These are phyloP conservation scores for Apamea sordens DNA, from an alignment of 2,888 invertebrate genomes.

Conservation along the genomic window DNA sequence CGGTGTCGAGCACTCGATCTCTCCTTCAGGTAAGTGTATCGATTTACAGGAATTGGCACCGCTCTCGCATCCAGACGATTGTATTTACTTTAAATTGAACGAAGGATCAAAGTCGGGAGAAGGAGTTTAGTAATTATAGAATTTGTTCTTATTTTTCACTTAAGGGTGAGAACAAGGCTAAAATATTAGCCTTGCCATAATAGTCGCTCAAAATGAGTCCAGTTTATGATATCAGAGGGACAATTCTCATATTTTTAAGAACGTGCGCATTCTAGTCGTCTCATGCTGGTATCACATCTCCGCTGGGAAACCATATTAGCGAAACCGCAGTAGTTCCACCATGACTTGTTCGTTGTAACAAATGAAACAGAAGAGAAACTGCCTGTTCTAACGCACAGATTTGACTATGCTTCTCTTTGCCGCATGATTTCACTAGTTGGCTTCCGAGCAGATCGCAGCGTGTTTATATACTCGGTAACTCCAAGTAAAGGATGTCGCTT, in stretches of 20 bases:
- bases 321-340: not conserved
- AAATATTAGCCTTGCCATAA: too few relatives aligned
- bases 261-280: not conserved
- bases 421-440: too few relatives aligned
- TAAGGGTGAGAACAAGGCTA: not conserved
- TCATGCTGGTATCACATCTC: not conserved
- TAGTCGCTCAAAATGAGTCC: not conserved
- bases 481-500: not conserved
- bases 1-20: conserved; percentile 36
- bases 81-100: conserved; percentile 49
- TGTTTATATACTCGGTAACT: not conserved
- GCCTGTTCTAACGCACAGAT: not conserved
- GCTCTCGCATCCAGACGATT: conserved; percentile 33
- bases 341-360: not conserved
- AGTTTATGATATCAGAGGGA: not conserved
- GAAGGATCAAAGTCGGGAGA: conserved; percentile 19
- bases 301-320: not conserved
- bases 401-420: not conserved
- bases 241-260: not conserved
- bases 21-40: conserved; percentile 50
- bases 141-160: too few relatives aligned
- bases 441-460: not conserved
- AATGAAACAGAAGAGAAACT: not conserved
- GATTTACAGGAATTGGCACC: conserved; percentile 41
- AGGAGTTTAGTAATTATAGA: conserved; percentile 13